Evolutionary conservation across 2,888 invertebrate species (phyloP).

Genomic region (Spodoptera picta): DNA sequence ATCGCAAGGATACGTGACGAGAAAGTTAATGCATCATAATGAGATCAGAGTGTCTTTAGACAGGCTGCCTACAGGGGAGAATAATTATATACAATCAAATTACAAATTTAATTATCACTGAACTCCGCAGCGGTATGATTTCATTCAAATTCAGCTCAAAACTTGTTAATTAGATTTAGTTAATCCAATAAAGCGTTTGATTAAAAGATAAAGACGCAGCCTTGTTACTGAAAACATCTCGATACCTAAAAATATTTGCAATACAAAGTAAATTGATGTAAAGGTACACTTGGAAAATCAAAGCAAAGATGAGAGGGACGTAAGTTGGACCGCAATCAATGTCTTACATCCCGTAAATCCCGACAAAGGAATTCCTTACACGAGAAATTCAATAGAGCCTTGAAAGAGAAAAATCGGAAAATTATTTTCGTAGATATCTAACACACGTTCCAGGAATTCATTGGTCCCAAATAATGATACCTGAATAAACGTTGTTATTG

Average conservation of each 20-base stretch:
- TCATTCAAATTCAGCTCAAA: constrained; percentile 35
- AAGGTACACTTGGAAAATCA: constrained; percentile 17
- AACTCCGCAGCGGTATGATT: constrained; percentile 30
- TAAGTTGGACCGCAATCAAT: constrained; percentile 48
- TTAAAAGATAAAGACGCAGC: constrained; percentile 24
- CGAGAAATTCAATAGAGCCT: constrained; percentile 55
- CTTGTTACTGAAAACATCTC: constrained; percentile 10
- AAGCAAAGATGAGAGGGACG: constrained; percentile 36
- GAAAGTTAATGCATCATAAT: constrained; percentile 54
- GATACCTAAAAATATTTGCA: constrained; percentile 10
- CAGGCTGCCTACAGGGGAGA: constrained; percentile 31
- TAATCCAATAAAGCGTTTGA: constrained; percentile 35
- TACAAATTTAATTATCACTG: constrained; percentile 36
- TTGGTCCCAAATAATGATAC: constrained; percentile 32
- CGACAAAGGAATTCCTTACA: constrained; percentile 49
- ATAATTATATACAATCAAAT: constrained; percentile 43
- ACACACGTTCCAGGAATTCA: constrained; percentile 17
- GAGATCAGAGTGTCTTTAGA: constrained; percentile 33
- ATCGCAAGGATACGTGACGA: constrained; percentile 56
- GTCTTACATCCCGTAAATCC: constrained; percentile 51
- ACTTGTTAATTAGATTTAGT: constrained; percentile 36
- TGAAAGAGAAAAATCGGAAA: constrained; percentile 56
- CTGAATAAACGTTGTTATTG: constrained; percentile 10
- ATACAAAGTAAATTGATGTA: constrained; percentile 18
- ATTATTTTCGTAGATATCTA: constrained; percentile 31